Percentiles rank a stretch among this genome's conserved stretches.
phyloP scores from a whole-genome alignment of 2,888 invertebrate genomes.

The Schizotus pectinicornis region DNA sequence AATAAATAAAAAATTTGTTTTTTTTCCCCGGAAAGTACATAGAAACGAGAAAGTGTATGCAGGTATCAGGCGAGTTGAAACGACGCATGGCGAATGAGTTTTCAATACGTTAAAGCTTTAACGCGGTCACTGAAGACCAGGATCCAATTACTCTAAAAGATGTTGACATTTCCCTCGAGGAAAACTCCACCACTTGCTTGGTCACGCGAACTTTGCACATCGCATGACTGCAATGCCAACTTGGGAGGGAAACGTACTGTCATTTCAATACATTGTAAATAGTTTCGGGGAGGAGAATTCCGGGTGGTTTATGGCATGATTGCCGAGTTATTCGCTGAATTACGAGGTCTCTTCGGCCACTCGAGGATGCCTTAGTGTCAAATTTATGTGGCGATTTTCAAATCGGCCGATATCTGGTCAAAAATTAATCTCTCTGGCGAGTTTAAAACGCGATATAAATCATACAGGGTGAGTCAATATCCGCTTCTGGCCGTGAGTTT shows the following conservation, averaged over 20 bases:
- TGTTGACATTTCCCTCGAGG: conserved; percentile 37
- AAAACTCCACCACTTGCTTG: conserved; percentile 32
- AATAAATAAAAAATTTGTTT: not conserved
- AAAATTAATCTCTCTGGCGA: not conserved
- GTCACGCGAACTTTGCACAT: conserved; percentile 33
- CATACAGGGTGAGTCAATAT: conserved; percentile 33
- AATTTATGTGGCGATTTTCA: too few relatives aligned
- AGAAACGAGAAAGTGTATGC: conserved; percentile 1
- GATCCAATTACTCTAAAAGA: conserved; percentile 35
- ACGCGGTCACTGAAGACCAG: conserved; percentile 31
- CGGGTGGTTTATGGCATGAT: too few relatives aligned
- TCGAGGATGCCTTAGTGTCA: too few relatives aligned
- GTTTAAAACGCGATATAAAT: conserved; percentile 22
- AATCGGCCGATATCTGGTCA: too few relatives aligned
- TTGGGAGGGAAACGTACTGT: conserved; percentile 28
- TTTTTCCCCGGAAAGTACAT: not conserved
- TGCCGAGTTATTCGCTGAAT: too few relatives aligned
- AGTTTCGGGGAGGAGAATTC: not conserved
- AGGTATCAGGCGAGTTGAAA: conserved; percentile 23
- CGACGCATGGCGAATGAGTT: conserved; percentile 37
- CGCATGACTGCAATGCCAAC: conserved; percentile 30
- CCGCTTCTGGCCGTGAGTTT: conserved; percentile 36
- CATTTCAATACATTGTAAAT: conserved; percentile 29
- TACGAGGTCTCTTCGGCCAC: too few relatives aligned
- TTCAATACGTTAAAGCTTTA: conserved; percentile 36